Percentiles rank a stretch among this genome's conserved stretches.
Conservation (phyloP, 1,140 invertebrate genomes). For the Scaptodrosophila lebanonensis region DNA sequence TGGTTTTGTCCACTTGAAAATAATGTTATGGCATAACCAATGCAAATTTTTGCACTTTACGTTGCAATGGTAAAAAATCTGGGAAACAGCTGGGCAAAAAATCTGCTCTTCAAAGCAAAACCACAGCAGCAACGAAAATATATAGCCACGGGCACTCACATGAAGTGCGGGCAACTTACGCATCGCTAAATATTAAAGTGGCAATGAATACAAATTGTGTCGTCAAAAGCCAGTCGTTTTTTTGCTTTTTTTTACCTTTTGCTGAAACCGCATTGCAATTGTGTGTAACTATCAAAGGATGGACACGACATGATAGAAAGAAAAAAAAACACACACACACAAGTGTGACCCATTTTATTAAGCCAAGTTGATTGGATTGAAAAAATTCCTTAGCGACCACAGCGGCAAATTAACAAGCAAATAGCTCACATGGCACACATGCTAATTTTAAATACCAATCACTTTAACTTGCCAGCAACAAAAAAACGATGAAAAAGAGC, state of each 20-base stretch:
- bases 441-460: no score
- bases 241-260: conserved; percentile 3
- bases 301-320: neutral
- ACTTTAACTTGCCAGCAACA: no score
- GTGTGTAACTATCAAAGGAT: neutral
- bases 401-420: no score
- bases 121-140: neutral
- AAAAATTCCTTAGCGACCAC: no score
- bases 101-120: neutral
- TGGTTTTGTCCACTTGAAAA: conserved; percentile 25
- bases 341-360: conserved; percentile 4
- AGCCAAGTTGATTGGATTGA: no score
- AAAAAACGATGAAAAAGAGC: no score
- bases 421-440: no score
- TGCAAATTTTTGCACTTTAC: conserved; percentile 46
- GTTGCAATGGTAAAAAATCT: no score
- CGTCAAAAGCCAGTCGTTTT: conserved; percentile 33
- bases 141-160: neutral
- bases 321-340: no score
- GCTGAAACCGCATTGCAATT: conserved; percentile 28
- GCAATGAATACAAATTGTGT: conserved; percentile 56
- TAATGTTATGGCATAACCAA: conserved; percentile 39
- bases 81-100: conserved; percentile 1
- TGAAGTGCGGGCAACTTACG: conserved; percentile 29
- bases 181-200: conserved; percentile 56